Base-by-base conservation (phyloP, 2,888 invertebrate species). In the Cantharis nigra region DNA sequence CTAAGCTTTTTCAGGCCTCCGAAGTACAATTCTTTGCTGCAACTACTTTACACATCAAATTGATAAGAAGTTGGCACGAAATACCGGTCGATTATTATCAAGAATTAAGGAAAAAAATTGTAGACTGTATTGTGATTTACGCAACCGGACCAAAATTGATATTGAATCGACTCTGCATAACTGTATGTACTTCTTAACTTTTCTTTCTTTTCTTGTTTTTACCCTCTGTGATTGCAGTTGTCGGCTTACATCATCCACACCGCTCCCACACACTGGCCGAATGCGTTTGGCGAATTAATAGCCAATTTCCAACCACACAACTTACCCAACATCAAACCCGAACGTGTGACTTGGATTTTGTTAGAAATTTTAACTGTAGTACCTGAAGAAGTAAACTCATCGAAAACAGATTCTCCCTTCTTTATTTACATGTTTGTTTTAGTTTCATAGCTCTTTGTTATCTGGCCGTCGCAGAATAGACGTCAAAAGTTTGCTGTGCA, bases 11-110 rank as follows among this genome's bases (percentile, higher is more conserved):
- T 87, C 4, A 97, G 96, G 91, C 92, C 75, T 93, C 94, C 81
- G 97, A 97, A 90, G 95, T 97, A 33, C 97, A 98, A 88, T 98
- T 97, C 89, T 98, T 96, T 90, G 98, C 95, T 74, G 98, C 98
- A 4, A 95, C 95, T 70, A 97, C 97, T 26, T 88, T 98, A 20
- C 96, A 98, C 85, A 93, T 94, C 0, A 98, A 98, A 88, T 92
- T 98, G 71, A 92, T 96, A 83, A 94, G 96, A 85, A 94, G 93
- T 85, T 98, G 97, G 96, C 91, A 92, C 85, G 97, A 97, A 89
- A 92, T 98, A 26, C 97, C 97, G 9, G 90, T 91, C 70, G 94
- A 94, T 79, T 95, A 94, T 85, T 94, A 96, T 87, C 92, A 93
- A 78, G 92, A 92, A 80, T 89, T 98, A 3, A 94, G 94, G 85